Percentiles rank a stretch among this genome's conserved stretches.
Conservation (phyloP, 2,888 invertebrate species). For the Icerya purchasi region DNA sequence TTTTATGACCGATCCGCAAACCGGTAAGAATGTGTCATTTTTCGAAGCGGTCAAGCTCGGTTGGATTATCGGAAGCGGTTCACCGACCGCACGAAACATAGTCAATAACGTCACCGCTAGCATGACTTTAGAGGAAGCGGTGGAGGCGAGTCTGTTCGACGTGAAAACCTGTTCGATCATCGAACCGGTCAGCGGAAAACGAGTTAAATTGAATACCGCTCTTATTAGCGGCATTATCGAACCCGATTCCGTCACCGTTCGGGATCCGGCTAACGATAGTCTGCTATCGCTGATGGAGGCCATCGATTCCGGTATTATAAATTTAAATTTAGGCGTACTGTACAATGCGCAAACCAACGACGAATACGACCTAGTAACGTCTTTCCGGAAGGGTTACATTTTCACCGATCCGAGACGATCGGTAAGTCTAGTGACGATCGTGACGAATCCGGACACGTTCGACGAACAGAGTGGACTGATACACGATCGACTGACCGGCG, state of each 20-base stretch:
- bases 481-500: slow-evolving; percentile 46
- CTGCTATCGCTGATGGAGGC: slow-evolving; percentile 59
- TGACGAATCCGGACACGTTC: slow-evolving; percentile 45
- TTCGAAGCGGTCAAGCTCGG: slow-evolving; percentile 60
- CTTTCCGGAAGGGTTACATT: slow-evolving; percentile 46
- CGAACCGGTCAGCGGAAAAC: slow-evolving; percentile 36
- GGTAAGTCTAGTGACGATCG: slow-evolving; percentile 55
- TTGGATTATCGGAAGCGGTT: slow-evolving; percentile 34
- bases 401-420: slow-evolving; percentile 40
- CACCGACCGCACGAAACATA: slow-evolving; percentile 17
- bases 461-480: slow-evolving; percentile 46
- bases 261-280: slow-evolving; percentile 51
- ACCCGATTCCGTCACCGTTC: slow-evolving; percentile 49
- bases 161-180: slow-evolving; percentile 40
- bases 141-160: slow-evolving; percentile 44
- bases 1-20: slow-evolving; percentile 68
- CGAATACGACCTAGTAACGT: slow-evolving; percentile 44
- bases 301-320: slow-evolving; percentile 52
- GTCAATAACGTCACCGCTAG: slow-evolving; percentile 33
- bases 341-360: slow-evolving; percentile 40
- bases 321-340: slow-evolving; percentile 48
- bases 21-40: slow-evolving; percentile 62
- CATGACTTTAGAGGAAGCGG: slow-evolving; percentile 43
- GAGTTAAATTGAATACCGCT: slow-evolving; percentile 51
- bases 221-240: slow-evolving; percentile 54